Base-by-base conservation (phyloP, 2,113 vertebrate genomes). In the Sitta europaea region DNA sequence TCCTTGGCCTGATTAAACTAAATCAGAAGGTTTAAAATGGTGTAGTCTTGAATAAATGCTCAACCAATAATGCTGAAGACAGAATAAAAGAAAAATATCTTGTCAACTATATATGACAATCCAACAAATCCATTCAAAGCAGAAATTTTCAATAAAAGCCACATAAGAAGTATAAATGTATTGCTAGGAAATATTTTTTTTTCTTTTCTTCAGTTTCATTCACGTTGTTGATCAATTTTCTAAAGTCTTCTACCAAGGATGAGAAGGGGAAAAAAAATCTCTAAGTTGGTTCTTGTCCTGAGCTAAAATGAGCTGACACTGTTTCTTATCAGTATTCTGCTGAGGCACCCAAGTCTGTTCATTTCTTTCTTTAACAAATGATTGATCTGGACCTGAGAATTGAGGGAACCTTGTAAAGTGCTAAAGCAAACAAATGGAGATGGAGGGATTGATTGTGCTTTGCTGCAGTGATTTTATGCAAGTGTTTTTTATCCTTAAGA, bases 311-410 rank as follows among this genome's bases (percentile, higher is more conserved):
- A 92, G 61, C 79, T 95, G 84, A 48, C 17, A 58, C n/a, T 22
- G 23, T 73, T 92, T 86, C 93, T 96, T 94, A 96, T 97, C 95
- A 84, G 94, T 95, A 96, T 97, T 96, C 95, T 85, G 80, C 84
- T 83, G 95, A 86, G 86, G 63, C 73, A 81, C n/a, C 42, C 62
- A n/a, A 40, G 75, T 43, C 71, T 84, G 28, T 89, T 95, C 75
- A 61, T 95, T 94, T 97, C 81, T 90, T 96, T 94, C 94, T 97
- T 96, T 96, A 97, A 96, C 90, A 97, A 92, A 96, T 95, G 92
- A 96, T 97, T 96, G 95, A 97, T 96, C 95, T 95, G 81, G 74
- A 92, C 74, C 72, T 77, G 91, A 96, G 95, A 94, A 95, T 76
- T 92, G 93, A 93, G 74, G 92, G 79, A 95, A 82, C 86, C 72